Evolutionary conservation across 2,797 vertebrate species (phyloP).

Genomic region (Falco biarmicus): DNA sequence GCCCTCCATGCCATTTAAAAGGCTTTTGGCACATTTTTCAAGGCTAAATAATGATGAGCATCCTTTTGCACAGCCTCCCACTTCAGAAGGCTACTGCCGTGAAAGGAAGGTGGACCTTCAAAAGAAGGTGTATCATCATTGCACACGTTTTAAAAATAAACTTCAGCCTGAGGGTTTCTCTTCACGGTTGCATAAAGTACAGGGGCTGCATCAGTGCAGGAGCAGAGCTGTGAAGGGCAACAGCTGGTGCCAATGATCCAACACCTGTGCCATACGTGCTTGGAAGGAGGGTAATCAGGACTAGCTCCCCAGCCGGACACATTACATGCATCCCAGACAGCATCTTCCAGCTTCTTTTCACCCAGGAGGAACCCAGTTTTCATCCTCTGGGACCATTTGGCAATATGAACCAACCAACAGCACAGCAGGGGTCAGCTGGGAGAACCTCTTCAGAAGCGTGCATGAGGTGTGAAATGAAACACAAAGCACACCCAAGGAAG

Average conservation of each 20-base stretch:
- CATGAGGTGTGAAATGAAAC: accelerated
- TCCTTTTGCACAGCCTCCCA: accelerated
- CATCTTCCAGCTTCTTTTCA: neutral
- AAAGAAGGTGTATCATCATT: accelerated
- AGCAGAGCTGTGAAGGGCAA: neutral
- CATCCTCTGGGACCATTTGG: too few relatives aligned
- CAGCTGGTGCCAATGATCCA: accelerated
- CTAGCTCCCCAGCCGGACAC: neutral
- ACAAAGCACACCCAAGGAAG: accelerated
- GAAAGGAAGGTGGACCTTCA: neutral
- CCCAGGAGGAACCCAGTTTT: neutral
- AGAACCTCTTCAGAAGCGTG: neutral
- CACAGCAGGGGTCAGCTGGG: accelerated
- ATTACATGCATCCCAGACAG: accelerated
- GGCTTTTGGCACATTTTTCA: neutral
- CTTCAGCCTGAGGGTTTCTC: neutral
- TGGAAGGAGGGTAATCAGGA: neutral
- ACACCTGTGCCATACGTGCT: accelerated
- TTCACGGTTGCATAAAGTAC: accelerated
- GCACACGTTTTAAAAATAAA: neutral
- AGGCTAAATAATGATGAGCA: accelerated
- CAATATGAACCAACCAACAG: neutral
- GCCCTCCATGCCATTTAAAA: neutral
- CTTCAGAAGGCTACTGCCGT: neutral
- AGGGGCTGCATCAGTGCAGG: neutral